These are phyloP conservation scores for Benitochromis conjunctus DNA, from an alignment of 2,113 vertebrate species.

Conservation along the genomic window DNA sequence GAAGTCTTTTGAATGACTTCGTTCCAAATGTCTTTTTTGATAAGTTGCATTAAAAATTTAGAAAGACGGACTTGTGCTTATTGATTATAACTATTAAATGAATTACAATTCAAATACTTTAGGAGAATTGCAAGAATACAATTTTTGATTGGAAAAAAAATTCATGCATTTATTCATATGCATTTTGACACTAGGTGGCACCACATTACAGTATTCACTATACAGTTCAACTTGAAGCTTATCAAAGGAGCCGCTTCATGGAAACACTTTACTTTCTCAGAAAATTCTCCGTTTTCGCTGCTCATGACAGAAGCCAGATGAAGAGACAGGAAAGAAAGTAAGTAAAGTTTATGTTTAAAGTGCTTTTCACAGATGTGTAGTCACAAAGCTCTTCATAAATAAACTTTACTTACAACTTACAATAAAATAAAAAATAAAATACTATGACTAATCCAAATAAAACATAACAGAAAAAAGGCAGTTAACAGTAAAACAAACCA, in stretches of 20 bases:
- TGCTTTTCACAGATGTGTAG: neutral
- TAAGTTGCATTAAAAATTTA: neutral
- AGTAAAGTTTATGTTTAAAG: neutral
- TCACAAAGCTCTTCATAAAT: neutral
- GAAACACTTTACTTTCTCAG: neutral
- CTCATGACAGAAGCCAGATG: neutral
- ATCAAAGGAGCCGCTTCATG: neutral
- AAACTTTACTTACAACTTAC: neutral
- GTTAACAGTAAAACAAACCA: too few species aligned
- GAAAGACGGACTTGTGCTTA: neutral
- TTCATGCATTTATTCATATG: neutral
- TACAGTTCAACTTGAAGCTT: neutral
- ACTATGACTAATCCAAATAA: neutral
- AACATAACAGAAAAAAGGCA: neutral
- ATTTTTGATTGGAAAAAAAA: neutral
- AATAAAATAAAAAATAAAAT: neutral
- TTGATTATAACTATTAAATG: neutral
- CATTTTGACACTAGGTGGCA: constrained; percentile 68
- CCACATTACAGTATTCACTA: neutral
- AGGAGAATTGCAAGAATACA: neutral
- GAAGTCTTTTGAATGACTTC: neutral
- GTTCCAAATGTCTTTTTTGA: neutral
- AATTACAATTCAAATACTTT: neutral
- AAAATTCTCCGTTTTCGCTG: neutral
- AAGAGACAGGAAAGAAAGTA: neutral